These are phyloP conservation scores for Baccha elongata DNA, from an alignment of 2,888 invertebrate genomes.

Conservation along the genomic window DNA sequence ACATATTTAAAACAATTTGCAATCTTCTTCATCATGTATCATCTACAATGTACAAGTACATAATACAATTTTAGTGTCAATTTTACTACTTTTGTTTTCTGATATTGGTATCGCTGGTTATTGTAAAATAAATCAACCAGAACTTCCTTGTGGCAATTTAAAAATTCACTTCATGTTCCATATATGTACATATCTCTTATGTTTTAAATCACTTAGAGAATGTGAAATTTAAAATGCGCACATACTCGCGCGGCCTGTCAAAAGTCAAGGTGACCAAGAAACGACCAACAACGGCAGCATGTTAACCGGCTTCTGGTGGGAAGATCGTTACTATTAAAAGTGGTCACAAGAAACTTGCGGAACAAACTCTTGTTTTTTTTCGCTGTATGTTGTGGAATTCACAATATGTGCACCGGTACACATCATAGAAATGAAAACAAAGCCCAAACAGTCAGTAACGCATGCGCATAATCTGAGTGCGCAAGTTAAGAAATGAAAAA, in stretches of 20 bases:
- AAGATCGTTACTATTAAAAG: conserved; percentile 30
- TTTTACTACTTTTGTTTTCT: no score
- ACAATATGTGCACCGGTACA: conserved; percentile 31
- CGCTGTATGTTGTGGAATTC: conserved; percentile 16
- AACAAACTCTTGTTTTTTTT: conserved; percentile 16
- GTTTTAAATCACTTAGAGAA: conserved; percentile 3
- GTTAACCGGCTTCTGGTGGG: conserved; percentile 30
- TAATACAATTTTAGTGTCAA: no score
- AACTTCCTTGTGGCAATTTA: conserved; percentile 13
- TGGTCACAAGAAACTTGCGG: background rate
- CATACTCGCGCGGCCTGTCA: conserved; percentile 44
- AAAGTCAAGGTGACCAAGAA: conserved; percentile 67
- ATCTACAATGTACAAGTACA: no score
- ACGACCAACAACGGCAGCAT: background rate
- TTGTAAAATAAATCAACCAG: background rate
- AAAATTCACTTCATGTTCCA: conserved; percentile 9
- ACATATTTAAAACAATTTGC: no score
- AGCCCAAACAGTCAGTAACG: conserved; percentile 49
- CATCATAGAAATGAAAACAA: conserved; percentile 50
- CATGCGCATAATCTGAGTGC: conserved; percentile 53
- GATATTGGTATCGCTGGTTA: no score
- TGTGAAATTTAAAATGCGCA: conserved; percentile 36
- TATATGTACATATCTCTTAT: background rate
- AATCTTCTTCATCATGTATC: no score
- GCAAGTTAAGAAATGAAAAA: conserved; percentile 60